These are phyloP conservation scores for Leptarthrus brevirostris DNA, from an alignment of 2,888 invertebrate species.

Conservation along the genomic window DNA sequence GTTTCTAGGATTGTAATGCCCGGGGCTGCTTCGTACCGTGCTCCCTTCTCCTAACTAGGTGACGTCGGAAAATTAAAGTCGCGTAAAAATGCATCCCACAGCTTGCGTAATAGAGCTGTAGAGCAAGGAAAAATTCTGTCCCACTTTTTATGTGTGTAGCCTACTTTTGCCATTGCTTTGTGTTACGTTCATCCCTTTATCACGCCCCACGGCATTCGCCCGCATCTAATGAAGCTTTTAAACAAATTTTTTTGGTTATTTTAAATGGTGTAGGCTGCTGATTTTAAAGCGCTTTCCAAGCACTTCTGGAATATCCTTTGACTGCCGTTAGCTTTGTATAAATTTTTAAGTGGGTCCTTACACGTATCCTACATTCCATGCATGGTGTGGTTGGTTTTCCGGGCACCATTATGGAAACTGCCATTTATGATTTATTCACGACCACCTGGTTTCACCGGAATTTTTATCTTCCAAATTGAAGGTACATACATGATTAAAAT, in stretches of 20 bases:
- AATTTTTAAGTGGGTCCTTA: slow-evolving; percentile 33
- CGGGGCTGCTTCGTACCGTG: background rate
- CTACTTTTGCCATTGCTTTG: too few species aligned
- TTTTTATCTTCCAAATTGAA: slow-evolving; percentile 31
- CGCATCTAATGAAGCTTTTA: slow-evolving; percentile 38
- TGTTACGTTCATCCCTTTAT: background rate
- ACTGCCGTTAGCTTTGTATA: slow-evolving; percentile 6
- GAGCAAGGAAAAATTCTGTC: background rate
- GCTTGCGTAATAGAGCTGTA: background rate
- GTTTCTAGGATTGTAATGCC: slow-evolving; percentile 1
- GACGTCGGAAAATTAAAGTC: background rate
- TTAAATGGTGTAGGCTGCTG: slow-evolving; percentile 6
- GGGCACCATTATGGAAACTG: slow-evolving; percentile 22
- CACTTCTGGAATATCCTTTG: slow-evolving; percentile 39
- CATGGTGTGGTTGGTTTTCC: background rate
- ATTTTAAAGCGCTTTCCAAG: slow-evolving; percentile 24
- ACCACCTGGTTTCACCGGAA: slow-evolving; percentile 18
- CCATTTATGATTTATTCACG: slow-evolving; percentile 42
- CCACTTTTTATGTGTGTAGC: background rate
- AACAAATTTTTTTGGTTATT: background rate
- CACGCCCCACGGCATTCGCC: background rate
- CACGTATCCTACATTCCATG: slow-evolving; percentile 7
- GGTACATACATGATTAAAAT: slow-evolving; percentile 32
- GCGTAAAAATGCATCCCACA: background rate
- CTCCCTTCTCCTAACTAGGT: background rate